A percentile compares a stretch with the other conserved stretches of the same genome.
phyloP scores from a whole-genome alignment of 2,113 vertebrate genomes.

The Monopterus albus region DNA sequence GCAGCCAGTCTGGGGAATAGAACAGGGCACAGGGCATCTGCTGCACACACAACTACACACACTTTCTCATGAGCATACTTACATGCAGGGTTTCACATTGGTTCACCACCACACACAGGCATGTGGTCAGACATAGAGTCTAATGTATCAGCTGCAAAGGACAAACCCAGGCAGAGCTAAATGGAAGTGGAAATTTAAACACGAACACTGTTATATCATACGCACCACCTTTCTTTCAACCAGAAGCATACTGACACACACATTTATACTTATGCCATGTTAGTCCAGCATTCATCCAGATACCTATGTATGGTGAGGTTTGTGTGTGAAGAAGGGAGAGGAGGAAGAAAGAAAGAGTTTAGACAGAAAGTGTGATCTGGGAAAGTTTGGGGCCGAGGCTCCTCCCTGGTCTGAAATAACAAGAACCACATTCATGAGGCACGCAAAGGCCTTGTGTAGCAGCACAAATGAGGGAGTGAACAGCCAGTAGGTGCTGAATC shows the following conservation, averaged over 20 bases:
- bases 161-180: constrained; percentile 23
- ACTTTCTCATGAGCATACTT: constrained; percentile 20
- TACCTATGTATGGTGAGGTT: constrained; percentile 28
- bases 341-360: constrained; percentile 5
- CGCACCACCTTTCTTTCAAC: constrained; percentile 14
- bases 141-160: constrained; percentile 52
- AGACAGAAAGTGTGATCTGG: constrained; percentile 18
- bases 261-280: not conserved
- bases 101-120: constrained; percentile 45
- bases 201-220: not conserved
- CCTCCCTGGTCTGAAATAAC: constrained; percentile 53
- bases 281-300: constrained; percentile 24
- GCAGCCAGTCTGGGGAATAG: constrained; percentile 66
- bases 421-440: constrained; percentile 61
- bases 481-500: constrained; percentile 43
- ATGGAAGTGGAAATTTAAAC: constrained; percentile 10
- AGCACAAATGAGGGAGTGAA: constrained; percentile 29
- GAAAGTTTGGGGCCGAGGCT: constrained; percentile 38
- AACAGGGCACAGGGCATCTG: constrained; percentile 74
- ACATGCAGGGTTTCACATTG: constrained; percentile 61
- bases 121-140: constrained; percentile 27
- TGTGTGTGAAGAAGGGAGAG: constrained; percentile 30
- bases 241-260: constrained; percentile 11
- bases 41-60: constrained; percentile 57
- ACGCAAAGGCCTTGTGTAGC: constrained; percentile 37